phyloP scores from a whole-genome alignment of 2,888 invertebrate genomes.

The Ligdia adustata region DNA sequence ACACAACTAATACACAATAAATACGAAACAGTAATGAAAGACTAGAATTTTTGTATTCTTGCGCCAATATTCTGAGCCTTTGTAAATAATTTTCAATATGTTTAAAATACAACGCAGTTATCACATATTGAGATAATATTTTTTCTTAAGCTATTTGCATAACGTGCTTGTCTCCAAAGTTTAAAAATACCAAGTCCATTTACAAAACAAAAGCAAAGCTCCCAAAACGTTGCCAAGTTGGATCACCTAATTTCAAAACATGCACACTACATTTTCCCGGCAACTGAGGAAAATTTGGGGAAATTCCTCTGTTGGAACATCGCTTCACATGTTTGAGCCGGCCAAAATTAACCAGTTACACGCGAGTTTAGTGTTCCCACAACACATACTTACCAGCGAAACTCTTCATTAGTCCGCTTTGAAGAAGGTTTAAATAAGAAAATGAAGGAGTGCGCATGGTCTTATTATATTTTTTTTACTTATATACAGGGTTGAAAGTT shows the following conservation, averaged over 20 bases:
- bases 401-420: slow-evolving; percentile 1
- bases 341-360: slow-evolving; percentile 6
- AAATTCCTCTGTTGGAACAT: not conserved
- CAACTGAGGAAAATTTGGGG: slow-evolving; percentile 2
- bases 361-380: slow-evolving; percentile 3
- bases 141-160: too few relatives aligned
- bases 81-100: too few relatives aligned
- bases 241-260: slow-evolving; percentile 7
- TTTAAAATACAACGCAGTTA: too few relatives aligned
- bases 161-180: too few relatives aligned
- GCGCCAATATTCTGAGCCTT: too few relatives aligned
- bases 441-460: not conserved
- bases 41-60: too few relatives aligned
- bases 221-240: not conserved
- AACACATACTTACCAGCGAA: slow-evolving; percentile 1
- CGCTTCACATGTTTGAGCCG: slow-evolving; percentile 6
- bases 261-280: slow-evolving; percentile 4
- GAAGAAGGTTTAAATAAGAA: not conserved
- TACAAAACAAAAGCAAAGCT: not conserved
- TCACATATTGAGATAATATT: too few relatives aligned
- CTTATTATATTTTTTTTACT: not conserved
- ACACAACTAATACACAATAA: too few relatives aligned
- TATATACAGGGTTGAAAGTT: not conserved
- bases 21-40: too few relatives aligned
- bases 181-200: too few relatives aligned